Evolutionary conservation across 1,140 invertebrate species (phyloP).

Genomic region (Drosophila elegans): DNA sequence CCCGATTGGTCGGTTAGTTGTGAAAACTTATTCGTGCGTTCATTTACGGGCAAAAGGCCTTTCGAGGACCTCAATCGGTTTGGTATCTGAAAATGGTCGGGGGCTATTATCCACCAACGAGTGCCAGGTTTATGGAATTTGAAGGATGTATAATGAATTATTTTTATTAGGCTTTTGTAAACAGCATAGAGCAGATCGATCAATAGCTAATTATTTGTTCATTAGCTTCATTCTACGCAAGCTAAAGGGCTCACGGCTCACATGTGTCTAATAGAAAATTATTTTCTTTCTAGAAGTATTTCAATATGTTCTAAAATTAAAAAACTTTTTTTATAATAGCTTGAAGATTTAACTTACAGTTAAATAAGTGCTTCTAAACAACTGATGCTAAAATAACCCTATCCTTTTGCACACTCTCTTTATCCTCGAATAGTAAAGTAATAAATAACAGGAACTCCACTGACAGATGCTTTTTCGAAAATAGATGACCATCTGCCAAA

Average conservation of each 20-base stretch:
- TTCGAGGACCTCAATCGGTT: constrained; percentile 34
- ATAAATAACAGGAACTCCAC: background rate
- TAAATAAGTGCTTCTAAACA: too few relatives aligned
- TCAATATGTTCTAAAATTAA: too few relatives aligned
- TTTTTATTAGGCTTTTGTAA: constrained; percentile 2
- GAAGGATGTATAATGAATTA: constrained; percentile 8
- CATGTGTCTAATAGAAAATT: too few relatives aligned
- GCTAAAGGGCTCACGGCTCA: too few relatives aligned
- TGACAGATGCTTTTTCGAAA: constrained; percentile 12
- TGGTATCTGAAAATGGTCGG: background rate
- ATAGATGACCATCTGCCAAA: constrained; percentile 25
- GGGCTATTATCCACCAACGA: background rate
- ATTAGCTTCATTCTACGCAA: background rate
- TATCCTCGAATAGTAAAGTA: too few relatives aligned
- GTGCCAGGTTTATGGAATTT: constrained; percentile 2
- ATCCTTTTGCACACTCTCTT: too few relatives aligned
- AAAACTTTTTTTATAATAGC: background rate
- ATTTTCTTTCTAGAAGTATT: too few relatives aligned
- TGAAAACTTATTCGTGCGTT: constrained; percentile 62
- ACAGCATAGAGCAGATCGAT: background rate
- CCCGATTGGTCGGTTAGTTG: constrained; percentile 52
- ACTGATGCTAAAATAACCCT: too few relatives aligned
- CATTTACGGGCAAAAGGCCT: constrained; percentile 55
- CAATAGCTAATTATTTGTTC: background rate
- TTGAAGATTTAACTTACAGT: background rate